Conservation (phyloP, 2,797 vertebrate species). For the Ceryle rudis region DNA sequence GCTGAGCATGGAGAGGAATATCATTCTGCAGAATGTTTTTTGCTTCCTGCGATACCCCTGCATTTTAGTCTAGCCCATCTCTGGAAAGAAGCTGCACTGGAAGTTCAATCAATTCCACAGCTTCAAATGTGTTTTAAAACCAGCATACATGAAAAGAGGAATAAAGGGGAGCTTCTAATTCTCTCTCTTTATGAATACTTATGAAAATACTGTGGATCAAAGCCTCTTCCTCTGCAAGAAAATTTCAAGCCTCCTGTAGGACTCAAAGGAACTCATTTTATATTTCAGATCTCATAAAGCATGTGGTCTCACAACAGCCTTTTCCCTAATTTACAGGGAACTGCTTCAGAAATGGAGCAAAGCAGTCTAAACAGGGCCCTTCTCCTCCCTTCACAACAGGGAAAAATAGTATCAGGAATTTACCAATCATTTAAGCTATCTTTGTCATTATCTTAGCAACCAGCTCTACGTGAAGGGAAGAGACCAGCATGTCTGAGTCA, state of each 20-base stretch:
- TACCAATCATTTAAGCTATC: not conserved
- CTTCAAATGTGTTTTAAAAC: slow-evolving; percentile 60
- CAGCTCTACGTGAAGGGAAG: not conserved
- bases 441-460: not conserved
- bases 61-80: not conserved
- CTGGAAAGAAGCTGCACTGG: slow-evolving; percentile 9
- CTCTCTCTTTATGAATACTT: slow-evolving; percentile 62
- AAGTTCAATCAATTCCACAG: slow-evolving; percentile 32
- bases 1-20: not conserved
- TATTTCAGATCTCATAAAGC: slow-evolving; percentile 22
- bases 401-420: not conserved
- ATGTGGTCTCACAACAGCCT: not conserved
- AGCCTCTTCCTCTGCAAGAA: slow-evolving; percentile 44
- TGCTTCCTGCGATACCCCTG: not conserved
- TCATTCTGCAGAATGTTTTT: not conserved
- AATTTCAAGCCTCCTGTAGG: slow-evolving; percentile 45
- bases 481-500: no score
- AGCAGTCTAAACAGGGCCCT: not conserved
- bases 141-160: slow-evolving; percentile 18
- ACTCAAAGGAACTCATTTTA: slow-evolving; percentile 46
- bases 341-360: not conserved
- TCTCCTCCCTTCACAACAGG: not conserved
- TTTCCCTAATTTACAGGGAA: not conserved
- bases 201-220: slow-evolving; percentile 59
- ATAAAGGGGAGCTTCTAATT: slow-evolving; percentile 56